Conservation (phyloP, 2,113 vertebrate species). For the Neogale vison region DNA sequence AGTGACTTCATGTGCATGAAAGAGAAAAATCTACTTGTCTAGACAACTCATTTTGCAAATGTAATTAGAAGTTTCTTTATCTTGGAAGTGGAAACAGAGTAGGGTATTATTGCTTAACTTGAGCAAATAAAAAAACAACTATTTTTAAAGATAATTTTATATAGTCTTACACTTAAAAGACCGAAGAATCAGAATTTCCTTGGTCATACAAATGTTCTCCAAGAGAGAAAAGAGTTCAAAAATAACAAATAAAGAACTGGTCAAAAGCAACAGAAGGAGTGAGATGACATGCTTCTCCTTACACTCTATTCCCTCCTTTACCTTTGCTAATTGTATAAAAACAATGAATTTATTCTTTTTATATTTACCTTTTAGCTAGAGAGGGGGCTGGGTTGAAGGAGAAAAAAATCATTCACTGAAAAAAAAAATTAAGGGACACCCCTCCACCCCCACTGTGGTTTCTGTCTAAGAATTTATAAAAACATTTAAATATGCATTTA, state of each 20-base stretch:
- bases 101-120: background rate
- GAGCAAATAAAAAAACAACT: background rate
- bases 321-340: background rate
- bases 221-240: conserved; percentile 1
- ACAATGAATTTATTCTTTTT: background rate
- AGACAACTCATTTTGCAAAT: conserved; percentile 30
- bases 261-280: background rate
- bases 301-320: background rate
- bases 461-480: background rate
- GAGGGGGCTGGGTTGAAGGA: background rate
- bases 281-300: background rate
- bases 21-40: background rate
- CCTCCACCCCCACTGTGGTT: background rate
- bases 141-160: background rate
- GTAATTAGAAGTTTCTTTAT: conserved; percentile 4
- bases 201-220: background rate
- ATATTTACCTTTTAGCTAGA: background rate
- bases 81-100: background rate
- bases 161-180: conserved; percentile 10
- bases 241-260: background rate
- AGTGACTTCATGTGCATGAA: background rate
- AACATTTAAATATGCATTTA: background rate
- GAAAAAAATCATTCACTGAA: conserved; percentile 23
- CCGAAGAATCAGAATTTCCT: background rate
- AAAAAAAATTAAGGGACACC: background rate